Conservation (phyloP, 1,140 invertebrate genomes). For the Galendromus occidentalis region DNA sequence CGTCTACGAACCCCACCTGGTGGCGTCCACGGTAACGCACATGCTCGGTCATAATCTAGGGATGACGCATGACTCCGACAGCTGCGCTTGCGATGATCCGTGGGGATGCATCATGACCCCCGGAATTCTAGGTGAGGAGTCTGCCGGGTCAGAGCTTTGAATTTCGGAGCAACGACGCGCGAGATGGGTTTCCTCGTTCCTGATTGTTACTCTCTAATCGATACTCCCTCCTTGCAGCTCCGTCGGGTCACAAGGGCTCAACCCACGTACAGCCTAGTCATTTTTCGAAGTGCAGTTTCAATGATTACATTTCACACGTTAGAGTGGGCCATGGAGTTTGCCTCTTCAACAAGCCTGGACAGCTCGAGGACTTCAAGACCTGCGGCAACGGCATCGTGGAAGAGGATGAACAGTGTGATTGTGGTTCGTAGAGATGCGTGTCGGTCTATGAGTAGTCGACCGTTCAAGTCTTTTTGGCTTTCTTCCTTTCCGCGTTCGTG, state of each 20-base stretch:
- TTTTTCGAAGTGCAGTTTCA: constrained; percentile 67
- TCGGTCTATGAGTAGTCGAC: no score
- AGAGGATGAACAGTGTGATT: constrained; percentile 72
- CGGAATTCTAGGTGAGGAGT: constrained; percentile 47
- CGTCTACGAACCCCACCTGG: constrained; percentile 74
- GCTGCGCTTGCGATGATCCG: constrained; percentile 73
- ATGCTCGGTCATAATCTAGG: constrained; percentile 94
- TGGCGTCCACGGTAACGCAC: constrained; percentile 79
- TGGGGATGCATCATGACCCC: constrained; percentile 88
- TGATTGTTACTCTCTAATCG: no score
- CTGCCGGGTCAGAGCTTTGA: no score
- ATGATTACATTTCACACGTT: constrained; percentile 60
- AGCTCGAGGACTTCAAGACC: constrained; percentile 38
- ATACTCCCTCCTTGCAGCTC: no score
- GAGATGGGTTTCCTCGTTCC: no score
- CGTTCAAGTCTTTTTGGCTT: background rate
- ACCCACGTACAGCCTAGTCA: constrained; percentile 71
- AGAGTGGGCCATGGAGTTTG: constrained; percentile 57
- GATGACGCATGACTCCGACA: constrained; percentile 64
- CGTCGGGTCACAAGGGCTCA: background rate
- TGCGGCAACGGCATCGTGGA: constrained; percentile 88
- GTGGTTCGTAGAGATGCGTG: no score
- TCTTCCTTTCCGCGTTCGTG: background rate
- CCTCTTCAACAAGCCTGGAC: constrained; percentile 72
- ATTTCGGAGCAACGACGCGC: no score